Percentiles rank a stretch among this genome's conserved stretches.
phyloP scores from a whole-genome alignment of 2,888 invertebrate species.

The Trisateles emortualis region DNA sequence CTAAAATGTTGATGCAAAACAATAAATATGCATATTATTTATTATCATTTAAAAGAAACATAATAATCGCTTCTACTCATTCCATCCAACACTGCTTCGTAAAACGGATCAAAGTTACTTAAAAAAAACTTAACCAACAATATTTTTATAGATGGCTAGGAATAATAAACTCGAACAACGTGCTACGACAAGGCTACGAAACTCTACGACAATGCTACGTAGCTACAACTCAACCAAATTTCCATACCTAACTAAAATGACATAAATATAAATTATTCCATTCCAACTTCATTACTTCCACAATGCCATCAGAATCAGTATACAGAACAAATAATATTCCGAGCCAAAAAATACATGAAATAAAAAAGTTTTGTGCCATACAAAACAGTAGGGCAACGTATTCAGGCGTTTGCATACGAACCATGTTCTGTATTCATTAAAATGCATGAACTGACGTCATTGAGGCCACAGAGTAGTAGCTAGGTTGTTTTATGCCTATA shows the following conservation, averaged over 20 bases:
- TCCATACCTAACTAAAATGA: neutral
- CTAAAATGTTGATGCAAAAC: too few relatives aligned
- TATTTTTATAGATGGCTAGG: too few relatives aligned
- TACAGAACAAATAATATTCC: slow-evolving; percentile 14
- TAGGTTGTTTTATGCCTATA: slow-evolving; percentile 37
- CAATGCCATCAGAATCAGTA: slow-evolving; percentile 12
- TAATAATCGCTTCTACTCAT: too few relatives aligned
- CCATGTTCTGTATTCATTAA: slow-evolving; percentile 71
- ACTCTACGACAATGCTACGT: too few relatives aligned
- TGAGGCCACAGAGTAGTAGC: slow-evolving; percentile 40
- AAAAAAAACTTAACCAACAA: too few relatives aligned
- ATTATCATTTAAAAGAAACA: too few relatives aligned
- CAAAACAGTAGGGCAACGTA: slow-evolving; percentile 54
- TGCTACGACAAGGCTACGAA: too few relatives aligned
- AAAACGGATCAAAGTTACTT: too few relatives aligned
- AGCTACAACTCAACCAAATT: neutral
- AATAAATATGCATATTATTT: too few relatives aligned
- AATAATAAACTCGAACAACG: too few relatives aligned
- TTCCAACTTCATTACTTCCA: slow-evolving; percentile 2
- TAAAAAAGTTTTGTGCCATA: slow-evolving; percentile 46
- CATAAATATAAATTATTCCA: neutral
- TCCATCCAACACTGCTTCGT: too few relatives aligned
- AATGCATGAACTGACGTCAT: slow-evolving; percentile 56
- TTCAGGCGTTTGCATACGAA: slow-evolving; percentile 65
- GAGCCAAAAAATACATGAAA: slow-evolving; percentile 39